phyloP scores from a whole-genome alignment of 1,140 invertebrate genomes.

The Trachymyrmex septentrionalis region DNA sequence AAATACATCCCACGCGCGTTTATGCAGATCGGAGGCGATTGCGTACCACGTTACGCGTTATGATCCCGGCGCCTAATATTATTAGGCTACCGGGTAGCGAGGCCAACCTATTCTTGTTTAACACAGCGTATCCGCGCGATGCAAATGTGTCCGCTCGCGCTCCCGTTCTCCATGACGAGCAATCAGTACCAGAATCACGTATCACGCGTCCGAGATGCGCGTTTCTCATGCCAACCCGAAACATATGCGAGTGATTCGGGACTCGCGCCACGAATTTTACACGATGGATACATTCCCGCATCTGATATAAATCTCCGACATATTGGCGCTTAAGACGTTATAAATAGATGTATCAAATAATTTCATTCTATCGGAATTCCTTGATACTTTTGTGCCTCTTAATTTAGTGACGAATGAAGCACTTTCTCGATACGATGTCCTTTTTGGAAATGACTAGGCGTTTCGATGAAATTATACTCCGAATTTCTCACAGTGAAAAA shows the following conservation, averaged over 20 bases:
- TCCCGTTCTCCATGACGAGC: slow-evolving; percentile 10
- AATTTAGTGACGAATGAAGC: not conserved
- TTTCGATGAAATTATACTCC: no score
- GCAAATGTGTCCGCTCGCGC: slow-evolving; percentile 31
- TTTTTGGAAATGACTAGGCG: not conserved
- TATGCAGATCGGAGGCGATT: slow-evolving; percentile 60
- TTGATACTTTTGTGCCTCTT: not conserved
- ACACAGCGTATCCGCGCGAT: slow-evolving; percentile 39
- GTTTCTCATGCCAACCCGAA: slow-evolving; percentile 4
- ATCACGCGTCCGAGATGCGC: slow-evolving; percentile 1
- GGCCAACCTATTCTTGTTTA: slow-evolving; percentile 63
- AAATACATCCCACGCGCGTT: slow-evolving; percentile 42
- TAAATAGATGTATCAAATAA: no score
- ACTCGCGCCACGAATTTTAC: slow-evolving; percentile 51
- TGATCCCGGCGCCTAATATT: slow-evolving; percentile 65
- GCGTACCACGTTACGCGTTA: slow-evolving; percentile 51
- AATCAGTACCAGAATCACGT: slow-evolving; percentile 21
- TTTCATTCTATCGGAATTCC: not conserved
- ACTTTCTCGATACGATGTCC: not conserved
- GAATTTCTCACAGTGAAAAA: no score
- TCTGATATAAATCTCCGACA: not conserved
- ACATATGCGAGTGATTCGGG: not conserved
- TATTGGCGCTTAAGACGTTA: not conserved
- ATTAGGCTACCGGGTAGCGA: slow-evolving; percentile 71
- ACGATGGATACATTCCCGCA: not conserved